These are phyloP conservation scores for Muscina levida DNA, from an alignment of 2,888 invertebrate species.

Conservation along the genomic window DNA sequence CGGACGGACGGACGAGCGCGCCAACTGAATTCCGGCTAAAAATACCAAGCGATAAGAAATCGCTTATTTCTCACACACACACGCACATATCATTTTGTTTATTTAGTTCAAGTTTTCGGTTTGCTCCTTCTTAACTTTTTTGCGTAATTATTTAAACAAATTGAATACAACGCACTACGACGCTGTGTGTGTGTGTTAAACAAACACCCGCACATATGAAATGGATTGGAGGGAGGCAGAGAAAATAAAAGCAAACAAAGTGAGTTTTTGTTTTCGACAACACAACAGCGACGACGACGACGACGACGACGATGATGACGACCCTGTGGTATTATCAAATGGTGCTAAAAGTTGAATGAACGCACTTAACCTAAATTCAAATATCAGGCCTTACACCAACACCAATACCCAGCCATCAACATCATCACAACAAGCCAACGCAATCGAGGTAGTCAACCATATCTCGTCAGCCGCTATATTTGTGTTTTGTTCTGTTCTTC, in stretches of 20 bases:
- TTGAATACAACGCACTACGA: conserved; percentile 1
- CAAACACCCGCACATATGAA: conserved; percentile 32
- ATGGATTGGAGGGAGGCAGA: too few relatives aligned
- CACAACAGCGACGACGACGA: background rate
- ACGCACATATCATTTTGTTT: conserved; percentile 61
- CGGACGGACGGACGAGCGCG: background rate
- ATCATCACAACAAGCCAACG: background rate
- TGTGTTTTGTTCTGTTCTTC: too few relatives aligned
- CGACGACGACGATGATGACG: background rate
- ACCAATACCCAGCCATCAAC: conserved; percentile 30
- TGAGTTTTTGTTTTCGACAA: conserved; percentile 6
- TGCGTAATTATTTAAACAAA: conserved; percentile 33
- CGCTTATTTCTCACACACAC: conserved; percentile 42
- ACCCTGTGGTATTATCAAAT: conserved; percentile 71
- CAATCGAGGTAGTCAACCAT: too few relatives aligned
- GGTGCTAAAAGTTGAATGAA: conserved; percentile 79
- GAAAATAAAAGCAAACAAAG: background rate
- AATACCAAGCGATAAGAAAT: conserved; percentile 19
- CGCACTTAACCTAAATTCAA: conserved; percentile 79
- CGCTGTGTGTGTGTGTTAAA: conserved; percentile 2
- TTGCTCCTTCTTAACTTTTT: conserved; percentile 37
- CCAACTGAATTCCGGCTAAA: background rate
- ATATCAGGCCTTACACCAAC: conserved; percentile 23
- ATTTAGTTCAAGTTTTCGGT: conserved; percentile 48
- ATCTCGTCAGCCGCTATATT: too few relatives aligned